These are phyloP conservation scores for Gymnogyps californianus DNA, from an alignment of 2,113 vertebrate species.

Conservation along the genomic window DNA sequence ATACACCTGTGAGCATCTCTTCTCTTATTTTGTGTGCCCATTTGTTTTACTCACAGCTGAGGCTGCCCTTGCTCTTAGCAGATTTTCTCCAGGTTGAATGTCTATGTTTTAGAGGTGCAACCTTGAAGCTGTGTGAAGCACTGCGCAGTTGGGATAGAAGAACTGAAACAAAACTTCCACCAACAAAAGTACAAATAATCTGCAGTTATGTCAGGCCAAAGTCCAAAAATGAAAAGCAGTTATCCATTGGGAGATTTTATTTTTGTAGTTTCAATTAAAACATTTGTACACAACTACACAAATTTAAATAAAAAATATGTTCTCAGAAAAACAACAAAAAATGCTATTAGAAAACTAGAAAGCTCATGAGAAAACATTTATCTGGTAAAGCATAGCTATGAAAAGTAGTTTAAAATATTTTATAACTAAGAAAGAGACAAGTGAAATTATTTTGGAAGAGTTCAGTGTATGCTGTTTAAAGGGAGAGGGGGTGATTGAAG, in stretches of 20 bases:
- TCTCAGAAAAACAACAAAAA: background rate
- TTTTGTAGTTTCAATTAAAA: background rate
- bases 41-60: background rate
- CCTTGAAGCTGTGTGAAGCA: background rate
- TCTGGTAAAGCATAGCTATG: background rate
- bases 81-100: background rate
- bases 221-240: background rate
- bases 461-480: background rate
- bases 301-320: background rate
- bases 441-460: background rate
- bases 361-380: background rate
- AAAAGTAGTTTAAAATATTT: background rate
- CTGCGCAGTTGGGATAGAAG: background rate
- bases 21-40: background rate
- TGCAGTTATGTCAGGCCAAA: background rate
- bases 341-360: background rate
- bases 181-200: background rate
- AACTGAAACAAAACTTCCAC: background rate
- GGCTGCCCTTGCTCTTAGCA: background rate
- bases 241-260: background rate
- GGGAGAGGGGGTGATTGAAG: accelerated
- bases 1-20: accelerated
- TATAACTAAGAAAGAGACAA: background rate
- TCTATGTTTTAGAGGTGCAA: accelerated
- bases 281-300: background rate